Evolutionary conservation across 2,888 invertebrate species (phyloP).

Genomic region (Atrina japonica): DNA sequence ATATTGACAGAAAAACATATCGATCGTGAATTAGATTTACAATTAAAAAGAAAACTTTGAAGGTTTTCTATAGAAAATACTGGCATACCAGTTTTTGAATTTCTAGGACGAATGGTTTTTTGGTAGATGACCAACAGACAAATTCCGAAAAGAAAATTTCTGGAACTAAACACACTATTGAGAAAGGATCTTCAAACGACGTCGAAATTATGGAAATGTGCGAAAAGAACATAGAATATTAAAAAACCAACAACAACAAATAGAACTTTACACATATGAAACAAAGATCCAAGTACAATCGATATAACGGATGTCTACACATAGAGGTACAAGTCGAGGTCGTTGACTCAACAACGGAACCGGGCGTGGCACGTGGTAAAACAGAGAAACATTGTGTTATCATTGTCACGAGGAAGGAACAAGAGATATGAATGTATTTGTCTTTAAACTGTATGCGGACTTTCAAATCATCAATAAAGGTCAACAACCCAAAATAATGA

Average conservation of each 20-base stretch:
- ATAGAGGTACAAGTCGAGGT: too few relatives aligned
- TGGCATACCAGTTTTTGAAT: constrained; percentile 1
- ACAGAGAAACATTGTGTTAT: too few relatives aligned
- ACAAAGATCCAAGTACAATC: too few relatives aligned
- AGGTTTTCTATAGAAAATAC: constrained; percentile 10
- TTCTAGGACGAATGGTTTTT: constrained; percentile 5
- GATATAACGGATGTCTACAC: too few relatives aligned
- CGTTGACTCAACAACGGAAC: too few relatives aligned
- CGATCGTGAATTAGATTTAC: neutral
- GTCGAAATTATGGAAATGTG: constrained; percentile 14
- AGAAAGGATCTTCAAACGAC: neutral
- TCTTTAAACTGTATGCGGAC: too few relatives aligned
- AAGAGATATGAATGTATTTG: too few relatives aligned
- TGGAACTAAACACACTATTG: neutral
- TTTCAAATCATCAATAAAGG: too few relatives aligned
- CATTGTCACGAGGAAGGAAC: too few relatives aligned
- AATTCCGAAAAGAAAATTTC: neutral
- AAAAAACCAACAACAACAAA: constrained; percentile 18
- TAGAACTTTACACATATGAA: neutral
- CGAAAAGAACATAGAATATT: constrained; percentile 6
- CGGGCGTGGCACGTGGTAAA: too few relatives aligned
- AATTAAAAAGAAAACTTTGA: constrained; percentile 10
- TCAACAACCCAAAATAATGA: too few relatives aligned
- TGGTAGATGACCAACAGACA: constrained; percentile 1
- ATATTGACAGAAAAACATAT: too few relatives aligned